Evolutionary conservation across 2,888 invertebrate species (phyloP).

Genomic region (Taphrorychus bicolor): DNA sequence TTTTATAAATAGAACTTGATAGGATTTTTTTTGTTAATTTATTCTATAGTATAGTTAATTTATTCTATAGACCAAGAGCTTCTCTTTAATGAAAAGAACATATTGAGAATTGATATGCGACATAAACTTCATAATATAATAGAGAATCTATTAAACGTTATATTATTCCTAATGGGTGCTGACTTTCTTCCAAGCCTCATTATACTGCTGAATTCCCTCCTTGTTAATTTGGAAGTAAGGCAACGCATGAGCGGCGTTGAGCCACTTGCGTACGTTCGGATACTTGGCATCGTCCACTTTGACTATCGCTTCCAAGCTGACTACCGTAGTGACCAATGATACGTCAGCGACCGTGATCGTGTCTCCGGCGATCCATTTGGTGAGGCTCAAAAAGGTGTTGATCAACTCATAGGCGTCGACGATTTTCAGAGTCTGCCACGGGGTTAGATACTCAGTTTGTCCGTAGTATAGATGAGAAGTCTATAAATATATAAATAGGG

Average conservation of each 20-base stretch:
- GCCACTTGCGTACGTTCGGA: conserved; percentile 51
- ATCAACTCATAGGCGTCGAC: conserved; percentile 60
- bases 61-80: no score
- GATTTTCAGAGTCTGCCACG: conserved; percentile 52
- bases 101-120: no score
- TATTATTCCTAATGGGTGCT: conserved; percentile 11
- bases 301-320: conserved; percentile 20
- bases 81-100: no score
- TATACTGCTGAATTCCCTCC: conserved; percentile 12
- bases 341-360: conserved; percentile 33
- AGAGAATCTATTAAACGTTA: no score
- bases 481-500: conserved; percentile 22
- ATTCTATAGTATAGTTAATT: no score
- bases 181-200: conserved; percentile 6
- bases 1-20: no score
- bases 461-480: conserved; percentile 26
- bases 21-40: no score
- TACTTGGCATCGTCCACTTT: conserved; percentile 40
- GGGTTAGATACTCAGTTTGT: conserved; percentile 23
- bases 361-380: conserved; percentile 26
- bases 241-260: conserved; percentile 51
- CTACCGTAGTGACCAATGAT: conserved; percentile 19
- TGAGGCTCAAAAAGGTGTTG: conserved; percentile 58
- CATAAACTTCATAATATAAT: no score
- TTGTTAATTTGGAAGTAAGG: conserved; percentile 47